These are phyloP conservation scores for Drosophila quasianomalipes DNA, from an alignment of 2,888 invertebrate genomes.

Conservation along the genomic window DNA sequence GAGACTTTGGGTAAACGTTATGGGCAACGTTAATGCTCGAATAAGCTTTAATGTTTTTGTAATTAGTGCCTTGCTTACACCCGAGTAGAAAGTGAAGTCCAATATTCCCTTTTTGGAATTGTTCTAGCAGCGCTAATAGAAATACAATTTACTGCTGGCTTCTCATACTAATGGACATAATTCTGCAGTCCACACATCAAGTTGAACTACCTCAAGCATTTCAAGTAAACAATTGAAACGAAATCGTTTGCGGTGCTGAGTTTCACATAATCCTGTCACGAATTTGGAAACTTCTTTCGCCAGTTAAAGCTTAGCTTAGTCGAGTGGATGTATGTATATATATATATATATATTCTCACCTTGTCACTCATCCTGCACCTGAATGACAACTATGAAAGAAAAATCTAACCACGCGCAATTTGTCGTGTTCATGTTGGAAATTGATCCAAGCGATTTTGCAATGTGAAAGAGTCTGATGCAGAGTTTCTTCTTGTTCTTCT, in stretches of 20 bases:
- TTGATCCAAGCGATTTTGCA: slow-evolving; percentile 77
- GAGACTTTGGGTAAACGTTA: slow-evolving; percentile 82
- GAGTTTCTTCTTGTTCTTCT: slow-evolving; percentile 23
- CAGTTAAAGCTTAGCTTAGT: slow-evolving; percentile 29
- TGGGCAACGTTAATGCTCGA: slow-evolving; percentile 72
- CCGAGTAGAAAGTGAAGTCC: neutral
- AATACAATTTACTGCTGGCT: neutral
- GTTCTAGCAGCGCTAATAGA: neutral
- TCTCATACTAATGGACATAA: neutral
- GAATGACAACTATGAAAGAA: slow-evolving; percentile 57
- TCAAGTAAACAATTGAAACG: slow-evolving; percentile 12
- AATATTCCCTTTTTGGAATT: neutral
- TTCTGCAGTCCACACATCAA: neutral
- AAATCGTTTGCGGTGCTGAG: slow-evolving; percentile 25
- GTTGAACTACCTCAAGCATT: slow-evolving; percentile 1
- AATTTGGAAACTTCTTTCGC: slow-evolving; percentile 33
- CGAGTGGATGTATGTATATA: neutral
- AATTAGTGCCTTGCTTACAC: slow-evolving; percentile 59
- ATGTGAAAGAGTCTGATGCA: slow-evolving; percentile 41
- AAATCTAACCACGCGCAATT: slow-evolving; percentile 81
- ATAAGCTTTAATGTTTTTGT: slow-evolving; percentile 76
- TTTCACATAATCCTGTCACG: slow-evolving; percentile 47
- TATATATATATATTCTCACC: slow-evolving; percentile 55
- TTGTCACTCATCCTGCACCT: slow-evolving; percentile 53
- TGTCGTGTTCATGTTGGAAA: slow-evolving; percentile 74